Evolutionary conservation across 1,140 invertebrate genomes (phyloP).

Genomic region (Melanaphis sacchari): DNA sequence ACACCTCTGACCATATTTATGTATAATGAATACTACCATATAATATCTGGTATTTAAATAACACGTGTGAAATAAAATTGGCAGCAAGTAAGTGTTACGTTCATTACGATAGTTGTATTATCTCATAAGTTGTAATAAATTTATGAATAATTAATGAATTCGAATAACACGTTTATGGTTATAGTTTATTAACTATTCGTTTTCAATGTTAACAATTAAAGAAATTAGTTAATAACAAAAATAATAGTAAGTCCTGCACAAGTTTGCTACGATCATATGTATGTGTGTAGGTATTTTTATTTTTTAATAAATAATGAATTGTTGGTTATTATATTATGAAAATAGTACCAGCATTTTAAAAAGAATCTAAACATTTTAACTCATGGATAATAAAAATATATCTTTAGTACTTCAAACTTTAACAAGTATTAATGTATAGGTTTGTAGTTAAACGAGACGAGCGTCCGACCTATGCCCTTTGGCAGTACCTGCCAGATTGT

Average conservation of each 20-base stretch:
- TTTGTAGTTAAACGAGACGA: neutral
- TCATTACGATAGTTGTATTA: neutral
- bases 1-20: neutral
- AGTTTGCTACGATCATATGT: neutral
- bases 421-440: neutral
- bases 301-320: neutral
- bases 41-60: neutral
- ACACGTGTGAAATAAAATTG: neutral
- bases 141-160: neutral
- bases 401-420: neutral
- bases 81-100: neutral
- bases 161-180: neutral
- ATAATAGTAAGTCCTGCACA: neutral
- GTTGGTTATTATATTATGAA: neutral
- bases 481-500: neutral
- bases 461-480: neutral
- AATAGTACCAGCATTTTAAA: too few species aligned
- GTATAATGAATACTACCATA: neutral
- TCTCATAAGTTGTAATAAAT: neutral
- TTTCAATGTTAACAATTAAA: neutral
- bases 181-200: neutral
- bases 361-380: neutral
- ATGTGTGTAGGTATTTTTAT: neutral
- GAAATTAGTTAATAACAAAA: neutral
- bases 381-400: neutral